Conservation (phyloP, 1,140 invertebrate species). For the Hyles vespertilio region DNA sequence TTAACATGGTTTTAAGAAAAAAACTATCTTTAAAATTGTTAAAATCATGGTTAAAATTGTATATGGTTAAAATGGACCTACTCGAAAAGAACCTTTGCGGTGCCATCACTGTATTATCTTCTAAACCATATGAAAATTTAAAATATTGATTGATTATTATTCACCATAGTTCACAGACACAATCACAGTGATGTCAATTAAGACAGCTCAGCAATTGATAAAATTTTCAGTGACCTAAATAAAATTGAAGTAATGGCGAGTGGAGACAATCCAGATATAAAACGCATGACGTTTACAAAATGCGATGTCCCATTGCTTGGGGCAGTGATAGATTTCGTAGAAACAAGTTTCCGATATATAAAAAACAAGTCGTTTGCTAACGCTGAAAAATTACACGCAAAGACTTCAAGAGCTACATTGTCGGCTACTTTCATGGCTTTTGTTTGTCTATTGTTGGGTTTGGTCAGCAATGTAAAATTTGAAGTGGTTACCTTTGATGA, state of each 20-base stretch:
- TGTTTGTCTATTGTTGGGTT: constrained; percentile 45
- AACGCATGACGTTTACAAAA: constrained; percentile 48
- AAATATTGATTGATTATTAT: too few relatives aligned
- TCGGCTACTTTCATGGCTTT: constrained; percentile 45
- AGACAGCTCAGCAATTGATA: too few relatives aligned
- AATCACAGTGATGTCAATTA: too few relatives aligned
- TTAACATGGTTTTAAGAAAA: too few relatives aligned
- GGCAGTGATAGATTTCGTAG: constrained; percentile 52
- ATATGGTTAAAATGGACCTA: too few relatives aligned
- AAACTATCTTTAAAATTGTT: too few relatives aligned
- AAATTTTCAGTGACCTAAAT: not conserved
- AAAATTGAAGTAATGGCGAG: constrained; percentile 21
- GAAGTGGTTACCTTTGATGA: constrained; percentile 54
- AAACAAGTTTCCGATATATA: constrained; percentile 47
- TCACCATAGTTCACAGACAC: too few relatives aligned
- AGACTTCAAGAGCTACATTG: constrained; percentile 29
- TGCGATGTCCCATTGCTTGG: constrained; percentile 48
- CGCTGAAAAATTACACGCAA: constrained; percentile 38
- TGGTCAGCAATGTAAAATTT: constrained; percentile 55
- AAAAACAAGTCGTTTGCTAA: constrained; percentile 32
- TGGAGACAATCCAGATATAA: constrained; percentile 19
- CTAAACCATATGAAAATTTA: too few relatives aligned
- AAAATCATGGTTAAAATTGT: too few relatives aligned
- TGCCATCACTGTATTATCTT: too few relatives aligned
- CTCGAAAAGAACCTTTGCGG: too few relatives aligned